Conservation (phyloP, 2,888 invertebrate genomes). For the Tetranychus piercei region DNA sequence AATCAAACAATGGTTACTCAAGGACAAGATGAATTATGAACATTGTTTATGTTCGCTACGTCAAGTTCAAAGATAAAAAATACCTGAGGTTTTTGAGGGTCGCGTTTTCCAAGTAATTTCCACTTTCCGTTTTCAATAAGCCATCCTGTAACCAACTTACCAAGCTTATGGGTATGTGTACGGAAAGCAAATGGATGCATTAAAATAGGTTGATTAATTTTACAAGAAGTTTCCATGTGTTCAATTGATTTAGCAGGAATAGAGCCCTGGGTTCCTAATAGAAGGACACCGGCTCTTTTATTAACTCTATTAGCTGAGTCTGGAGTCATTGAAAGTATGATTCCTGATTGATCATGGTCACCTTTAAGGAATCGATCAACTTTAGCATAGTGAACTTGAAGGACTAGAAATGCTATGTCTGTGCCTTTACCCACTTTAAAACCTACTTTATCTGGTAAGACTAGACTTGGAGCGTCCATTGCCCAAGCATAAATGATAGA, state of each 20-base stretch:
- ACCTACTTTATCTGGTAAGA: slow-evolving; percentile 63
- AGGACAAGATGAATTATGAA: neutral
- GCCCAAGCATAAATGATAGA: slow-evolving; percentile 92
- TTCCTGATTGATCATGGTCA: slow-evolving; percentile 65
- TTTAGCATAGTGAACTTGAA: slow-evolving; percentile 75
- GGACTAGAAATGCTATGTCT: slow-evolving; percentile 69
- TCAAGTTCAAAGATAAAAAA: neutral
- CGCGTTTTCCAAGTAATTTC: slow-evolving; percentile 62
- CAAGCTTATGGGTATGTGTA: slow-evolving; percentile 76
- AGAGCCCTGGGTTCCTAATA: slow-evolving; percentile 66
- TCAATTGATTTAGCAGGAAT: slow-evolving; percentile 47
- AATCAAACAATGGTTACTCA: neutral
- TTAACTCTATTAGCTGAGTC: slow-evolving; percentile 37
- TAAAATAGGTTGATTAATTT: slow-evolving; percentile 53
- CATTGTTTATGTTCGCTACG: neutral
- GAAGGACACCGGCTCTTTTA: slow-evolving; percentile 72
- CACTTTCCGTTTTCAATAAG: slow-evolving; percentile 42
- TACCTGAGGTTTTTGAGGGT: slow-evolving; percentile 55
- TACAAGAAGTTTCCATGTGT: slow-evolving; percentile 79
- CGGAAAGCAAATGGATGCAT: slow-evolving; percentile 89
- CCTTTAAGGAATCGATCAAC: slow-evolving; percentile 46
- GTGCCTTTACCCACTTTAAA: slow-evolving; percentile 76
- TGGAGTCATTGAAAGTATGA: slow-evolving; percentile 43
- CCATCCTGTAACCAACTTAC: slow-evolving; percentile 66
- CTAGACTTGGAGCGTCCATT: slow-evolving; percentile 61